These are phyloP conservation scores for Anorthoa munda DNA, from an alignment of 2,888 invertebrate genomes.

Conservation along the genomic window DNA sequence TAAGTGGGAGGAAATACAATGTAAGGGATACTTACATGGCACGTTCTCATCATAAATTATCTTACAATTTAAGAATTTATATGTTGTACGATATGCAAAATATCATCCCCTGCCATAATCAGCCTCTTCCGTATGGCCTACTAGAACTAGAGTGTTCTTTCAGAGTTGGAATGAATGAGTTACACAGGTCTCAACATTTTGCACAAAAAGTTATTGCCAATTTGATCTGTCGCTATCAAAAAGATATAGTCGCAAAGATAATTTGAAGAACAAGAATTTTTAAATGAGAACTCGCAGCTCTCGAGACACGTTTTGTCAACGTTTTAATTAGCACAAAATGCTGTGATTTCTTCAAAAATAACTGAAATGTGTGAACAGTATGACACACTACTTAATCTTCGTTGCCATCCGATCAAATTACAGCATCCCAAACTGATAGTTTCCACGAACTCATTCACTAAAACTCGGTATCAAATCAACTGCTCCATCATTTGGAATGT, in stretches of 20 bases:
- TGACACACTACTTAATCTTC: neutral
- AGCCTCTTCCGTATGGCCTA: too few relatives aligned
- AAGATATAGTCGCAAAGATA: neutral
- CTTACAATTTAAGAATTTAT: too few relatives aligned
- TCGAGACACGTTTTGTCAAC: neutral
- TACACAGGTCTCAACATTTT: too few relatives aligned
- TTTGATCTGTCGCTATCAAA: too few relatives aligned
- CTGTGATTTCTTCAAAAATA: neutral
- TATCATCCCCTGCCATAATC: too few relatives aligned
- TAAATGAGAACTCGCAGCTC: neutral
- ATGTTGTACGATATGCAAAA: too few relatives aligned
- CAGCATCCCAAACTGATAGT: conserved; percentile 28
- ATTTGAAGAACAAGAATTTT: too few relatives aligned
- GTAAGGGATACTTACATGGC: too few relatives aligned
- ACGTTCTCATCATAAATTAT: too few relatives aligned
- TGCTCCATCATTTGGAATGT: conserved; percentile 38
- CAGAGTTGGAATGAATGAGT: too few relatives aligned
- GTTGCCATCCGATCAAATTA: conserved; percentile 47
- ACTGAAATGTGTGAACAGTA: neutral
- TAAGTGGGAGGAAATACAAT: neutral
- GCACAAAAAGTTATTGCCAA: too few relatives aligned
- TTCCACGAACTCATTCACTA: conserved; percentile 53
- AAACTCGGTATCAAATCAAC: conserved; percentile 48
- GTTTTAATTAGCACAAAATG: neutral
- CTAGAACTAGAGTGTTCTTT: too few relatives aligned